A percentile compares a stretch with the other conserved stretches of the same genome.
Conservation (phyloP, 2,797 vertebrate species). For the Thripadectes ignobilis region DNA sequence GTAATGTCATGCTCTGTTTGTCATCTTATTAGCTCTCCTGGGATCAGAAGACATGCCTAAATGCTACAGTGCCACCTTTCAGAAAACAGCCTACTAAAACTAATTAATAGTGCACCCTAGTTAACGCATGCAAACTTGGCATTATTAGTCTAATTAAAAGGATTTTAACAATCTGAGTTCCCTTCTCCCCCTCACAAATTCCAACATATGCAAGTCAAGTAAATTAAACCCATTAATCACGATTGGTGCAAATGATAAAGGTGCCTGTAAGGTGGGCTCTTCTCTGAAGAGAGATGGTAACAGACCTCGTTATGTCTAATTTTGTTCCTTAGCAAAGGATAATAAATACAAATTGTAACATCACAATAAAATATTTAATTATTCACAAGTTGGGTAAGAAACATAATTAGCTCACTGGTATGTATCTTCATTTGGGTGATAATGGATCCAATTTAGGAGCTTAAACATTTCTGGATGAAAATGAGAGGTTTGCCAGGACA, state of each 20-base stretch:
- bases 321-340: slow-evolving; percentile 71
- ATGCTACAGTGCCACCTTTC: slow-evolving; percentile 59
- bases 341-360: slow-evolving; percentile 79
- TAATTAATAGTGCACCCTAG: slow-evolving; percentile 75
- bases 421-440: slow-evolving; percentile 67
- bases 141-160: slow-evolving; percentile 83
- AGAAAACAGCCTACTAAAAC: slow-evolving; percentile 69
- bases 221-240: slow-evolving; percentile 83
- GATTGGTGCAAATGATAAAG: slow-evolving; percentile 71
- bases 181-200: slow-evolving; percentile 31
- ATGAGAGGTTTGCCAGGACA: background rate
- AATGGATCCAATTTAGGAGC: slow-evolving; percentile 50
- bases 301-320: slow-evolving; percentile 77
- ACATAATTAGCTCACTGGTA: slow-evolving; percentile 69
- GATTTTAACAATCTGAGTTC: slow-evolving; percentile 67
- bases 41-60: slow-evolving; percentile 52
- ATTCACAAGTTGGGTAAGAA: slow-evolving; percentile 71
- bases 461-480: slow-evolving; percentile 24
- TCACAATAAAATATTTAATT: slow-evolving; percentile 81
- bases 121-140: slow-evolving; percentile 77
- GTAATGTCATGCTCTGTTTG: slow-evolving; percentile 67
- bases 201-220: slow-evolving; percentile 64
- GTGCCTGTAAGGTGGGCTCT: slow-evolving; percentile 30
- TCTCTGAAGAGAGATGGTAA: slow-evolving; percentile 66
- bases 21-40: slow-evolving; percentile 65